These are phyloP conservation scores for Montipora capitata DNA, from an alignment of 92 coral and sea anemone genomes.

Conservation along the genomic window DNA sequence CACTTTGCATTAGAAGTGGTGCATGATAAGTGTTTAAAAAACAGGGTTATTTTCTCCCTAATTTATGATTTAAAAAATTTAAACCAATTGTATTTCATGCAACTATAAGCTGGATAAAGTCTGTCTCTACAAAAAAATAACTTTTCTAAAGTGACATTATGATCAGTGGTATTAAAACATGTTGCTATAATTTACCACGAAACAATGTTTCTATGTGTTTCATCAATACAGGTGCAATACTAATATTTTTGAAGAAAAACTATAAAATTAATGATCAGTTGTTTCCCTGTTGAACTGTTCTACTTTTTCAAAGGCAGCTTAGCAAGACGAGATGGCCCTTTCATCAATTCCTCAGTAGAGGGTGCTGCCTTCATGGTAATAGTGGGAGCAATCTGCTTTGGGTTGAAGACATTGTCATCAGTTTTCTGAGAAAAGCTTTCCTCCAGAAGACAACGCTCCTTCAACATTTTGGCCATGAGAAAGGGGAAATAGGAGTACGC, in stretches of 20 bases:
- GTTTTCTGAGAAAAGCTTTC: conserved; percentile 22
- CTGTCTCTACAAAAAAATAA: conserved; percentile 3
- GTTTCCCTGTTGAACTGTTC: background rate
- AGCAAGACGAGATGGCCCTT: conserved; percentile 35
- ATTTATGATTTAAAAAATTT: background rate
- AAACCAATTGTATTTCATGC: conserved; percentile 1
- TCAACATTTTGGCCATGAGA: conserved; percentile 19
- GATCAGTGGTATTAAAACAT: conserved; percentile 9
- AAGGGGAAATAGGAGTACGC: conserved; percentile 32
- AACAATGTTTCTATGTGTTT: background rate
- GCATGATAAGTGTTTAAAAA: too few species aligned
- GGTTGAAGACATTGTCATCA: conserved; percentile 30
- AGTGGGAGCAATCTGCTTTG: conserved; percentile 46
- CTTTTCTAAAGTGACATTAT: conserved; percentile 1
- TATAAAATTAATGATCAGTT: background rate
- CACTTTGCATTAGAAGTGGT: too few species aligned
- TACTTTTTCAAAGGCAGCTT: background rate
- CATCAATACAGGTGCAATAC: background rate
- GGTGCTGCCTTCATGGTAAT: conserved; percentile 39
- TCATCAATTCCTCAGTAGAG: conserved; percentile 28
- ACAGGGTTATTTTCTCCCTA: conserved; percentile 10
- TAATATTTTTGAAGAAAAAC: background rate
- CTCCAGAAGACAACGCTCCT: conserved; percentile 2
- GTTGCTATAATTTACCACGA: background rate
- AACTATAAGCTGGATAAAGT: conserved; percentile 18